These are phyloP conservation scores for Atta colombica DNA, from an alignment of 1,140 invertebrate genomes.

Conservation along the genomic window DNA sequence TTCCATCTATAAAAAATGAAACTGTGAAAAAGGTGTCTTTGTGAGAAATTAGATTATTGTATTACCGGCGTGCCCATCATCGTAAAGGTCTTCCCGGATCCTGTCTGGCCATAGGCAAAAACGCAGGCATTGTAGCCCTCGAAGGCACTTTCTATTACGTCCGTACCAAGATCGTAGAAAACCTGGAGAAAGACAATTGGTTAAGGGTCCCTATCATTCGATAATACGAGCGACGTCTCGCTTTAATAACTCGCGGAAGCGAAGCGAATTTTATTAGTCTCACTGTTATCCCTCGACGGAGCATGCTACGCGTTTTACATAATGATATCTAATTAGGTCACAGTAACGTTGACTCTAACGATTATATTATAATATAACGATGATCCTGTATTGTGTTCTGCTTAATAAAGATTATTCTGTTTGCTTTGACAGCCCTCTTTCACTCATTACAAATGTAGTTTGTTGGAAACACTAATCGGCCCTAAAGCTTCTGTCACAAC, in stretches of 20 bases:
- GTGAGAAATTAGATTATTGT: constrained; percentile 51
- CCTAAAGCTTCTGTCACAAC: neutral
- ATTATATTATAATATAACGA: neutral
- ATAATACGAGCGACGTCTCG: neutral
- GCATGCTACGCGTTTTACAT: constrained; percentile 9
- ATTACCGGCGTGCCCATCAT: constrained; percentile 97
- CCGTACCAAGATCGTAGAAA: constrained; percentile 94
- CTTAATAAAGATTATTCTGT: constrained; percentile 8
- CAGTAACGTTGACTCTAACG: constrained; percentile 1
- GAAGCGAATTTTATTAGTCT: constrained; percentile 27
- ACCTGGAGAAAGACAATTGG: constrained; percentile 86
- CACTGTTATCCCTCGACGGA: neutral
- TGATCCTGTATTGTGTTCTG: neutral
- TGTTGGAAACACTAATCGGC: neutral
- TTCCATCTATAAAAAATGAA: neutral
- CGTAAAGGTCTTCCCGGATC: constrained; percentile 98
- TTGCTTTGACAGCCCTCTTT: neutral
- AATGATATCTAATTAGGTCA: constrained; percentile 36
- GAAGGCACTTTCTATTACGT: constrained; percentile 97
- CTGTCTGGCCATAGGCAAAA: constrained; percentile 98
- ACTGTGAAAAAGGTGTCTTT: neutral
- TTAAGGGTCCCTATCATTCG: constrained; percentile 14
- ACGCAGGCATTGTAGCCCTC: constrained; percentile 99
- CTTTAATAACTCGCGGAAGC: neutral
- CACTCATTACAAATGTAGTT: neutral